Base-by-base conservation (phyloP, 2,888 invertebrate species). In the Hirtodrosophila alboralis region DNA sequence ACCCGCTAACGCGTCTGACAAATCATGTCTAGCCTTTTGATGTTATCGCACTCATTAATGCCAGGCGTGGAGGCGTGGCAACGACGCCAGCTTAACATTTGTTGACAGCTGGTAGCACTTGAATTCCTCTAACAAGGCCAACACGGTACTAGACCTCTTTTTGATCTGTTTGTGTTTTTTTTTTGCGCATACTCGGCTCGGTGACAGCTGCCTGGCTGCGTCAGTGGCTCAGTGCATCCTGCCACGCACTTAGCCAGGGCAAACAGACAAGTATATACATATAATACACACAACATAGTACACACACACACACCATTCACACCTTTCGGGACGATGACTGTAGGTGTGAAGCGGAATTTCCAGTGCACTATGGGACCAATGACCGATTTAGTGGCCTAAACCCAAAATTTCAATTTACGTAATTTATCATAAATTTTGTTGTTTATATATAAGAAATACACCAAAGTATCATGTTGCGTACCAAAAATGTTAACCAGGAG, bases 301-400 rank as follows among this genome's bases (percentile, higher is more conserved):
- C 16, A 12, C 14, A 53, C 18, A 26, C 5, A 14, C 34, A 61
- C 59, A 60, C 76, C 58, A 75, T 78, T 78, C 76, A 79, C 81
- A 80, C 84, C 80, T 84, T 37, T 23, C 7, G 23, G 28, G 16
- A 30, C 21, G 41, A 28, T 36, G 44, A 41, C 65, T 58, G 68
- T 84, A 86, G 84, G 87, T 88, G 88, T 87, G 84, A 79, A 87
- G 74, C 77, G 74, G 87, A 85, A 88, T 88, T 65, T 88, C 86
- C 74, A 86, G 85, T n/a, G n/a, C n/a, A n/a, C n/a, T n/a, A n/a
- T n/a, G n/a, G n/a, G n/a, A n/a, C n/a, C n/a, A n/a, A n/a, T n/a
- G n/a, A n/a, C n/a, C n/a, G n/a, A n/a, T n/a, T n/a, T n/a, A n/a
- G n/a, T n/a, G n/a, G n/a, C n/a, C n/a, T n/a, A n/a, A n/a, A n/a